phyloP scores from a whole-genome alignment of 2,888 invertebrate genomes.

The Carterocephalus palaemon region DNA sequence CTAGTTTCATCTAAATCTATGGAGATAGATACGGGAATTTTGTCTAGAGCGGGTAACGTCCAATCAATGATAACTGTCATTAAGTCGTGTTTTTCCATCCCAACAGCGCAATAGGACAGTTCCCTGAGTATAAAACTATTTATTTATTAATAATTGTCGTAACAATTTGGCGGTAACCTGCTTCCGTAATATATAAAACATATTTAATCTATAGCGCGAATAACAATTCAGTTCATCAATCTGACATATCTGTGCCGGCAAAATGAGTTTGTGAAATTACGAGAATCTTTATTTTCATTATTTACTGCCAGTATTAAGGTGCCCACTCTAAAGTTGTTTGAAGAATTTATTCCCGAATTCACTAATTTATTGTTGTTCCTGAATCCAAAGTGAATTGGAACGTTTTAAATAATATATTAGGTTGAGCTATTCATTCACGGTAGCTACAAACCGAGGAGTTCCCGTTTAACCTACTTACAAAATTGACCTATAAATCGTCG shows the following conservation, averaged over 20 bases:
- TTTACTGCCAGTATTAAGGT: background rate
- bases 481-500: constrained; percentile 5
- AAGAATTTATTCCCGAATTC: background rate
- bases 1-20: too few species aligned
- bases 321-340: background rate
- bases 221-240: constrained; percentile 13
- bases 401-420: too few species aligned
- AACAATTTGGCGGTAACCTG: constrained; percentile 6
- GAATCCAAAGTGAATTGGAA: background rate
- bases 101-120: too few species aligned
- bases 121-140: too few species aligned
- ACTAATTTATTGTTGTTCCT: background rate
- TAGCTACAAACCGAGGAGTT: too few species aligned
- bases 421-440: too few species aligned
- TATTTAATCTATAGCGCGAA: constrained; percentile 19
- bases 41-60: too few species aligned
- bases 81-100: too few species aligned
- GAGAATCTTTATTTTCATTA: constrained; percentile 7
- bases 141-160: too few species aligned
- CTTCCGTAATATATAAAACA: constrained; percentile 19
- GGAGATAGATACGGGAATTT: too few species aligned
- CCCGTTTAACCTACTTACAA: too few species aligned
- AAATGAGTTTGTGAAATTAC: constrained; percentile 9
- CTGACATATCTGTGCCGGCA: constrained; percentile 21
- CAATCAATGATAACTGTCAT: too few species aligned